Evolutionary conservation across 2,113 vertebrate species (phyloP), one percentile per base, ranked within the genome.

Genomic region (Artemisiospiza belli): DNA sequence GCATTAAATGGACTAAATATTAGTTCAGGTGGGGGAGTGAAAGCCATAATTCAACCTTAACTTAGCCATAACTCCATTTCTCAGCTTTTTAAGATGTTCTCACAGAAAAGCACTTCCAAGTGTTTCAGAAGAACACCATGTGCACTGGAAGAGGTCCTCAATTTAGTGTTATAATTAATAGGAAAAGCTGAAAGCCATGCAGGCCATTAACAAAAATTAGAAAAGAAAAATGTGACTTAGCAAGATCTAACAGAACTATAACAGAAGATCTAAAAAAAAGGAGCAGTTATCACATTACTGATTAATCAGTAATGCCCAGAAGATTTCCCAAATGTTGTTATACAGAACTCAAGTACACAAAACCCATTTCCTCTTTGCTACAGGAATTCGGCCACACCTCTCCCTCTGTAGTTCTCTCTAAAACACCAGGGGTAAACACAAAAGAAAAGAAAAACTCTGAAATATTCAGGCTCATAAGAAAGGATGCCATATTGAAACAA

Each of bases 1-100:
- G 37, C 31, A 73, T 33, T 35, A 86, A 86, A 77, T 22, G 68
- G 46, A 76, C 75, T 88, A 83, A 94, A 80, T 87, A 92, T 90
- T 87, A 87, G 78, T 80, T 79, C 64, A 90, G 63, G 63, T 16
- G 33, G 21, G 28, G n/a, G 57, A 63, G 70, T 11, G 0, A 88
- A 94, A 74, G 18, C 16, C 3, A 0, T 57, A 52, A 51, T 22
- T 57, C 31, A 70, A n/a, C 47, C 6, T 79, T 83, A 92, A 61
- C 41, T 72, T 79, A 55, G 27, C 51, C 27, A 18, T 28, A 73
- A 85, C 74, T 83, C 49, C 35, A 43, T 63, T 91, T 85, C 87
- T 83, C 1, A 2, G 46, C 35, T 33, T 82, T 85, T 39, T n/a
- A 59, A 88, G 23, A 46, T 27, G 18, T 76, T 23, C 25, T 87